Evolutionary conservation across 1,140 invertebrate genomes (phyloP), one percentile per base, ranked within the genome.

Genomic region (Listronotus bonariensis): DNA sequence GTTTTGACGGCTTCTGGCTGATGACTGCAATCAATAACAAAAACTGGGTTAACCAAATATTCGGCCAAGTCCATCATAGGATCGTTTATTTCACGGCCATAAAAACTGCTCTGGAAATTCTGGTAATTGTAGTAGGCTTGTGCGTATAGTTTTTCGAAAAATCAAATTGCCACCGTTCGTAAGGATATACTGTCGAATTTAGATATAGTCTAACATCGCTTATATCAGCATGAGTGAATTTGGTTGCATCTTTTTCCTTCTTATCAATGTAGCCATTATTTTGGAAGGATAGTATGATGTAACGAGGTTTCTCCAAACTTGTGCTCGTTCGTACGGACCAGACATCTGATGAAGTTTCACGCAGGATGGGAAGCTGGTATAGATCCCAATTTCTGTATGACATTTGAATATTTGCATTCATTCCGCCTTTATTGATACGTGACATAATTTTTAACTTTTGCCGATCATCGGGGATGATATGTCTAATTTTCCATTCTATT

Each of bases 271-370:
- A 36, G 6, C 2, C 31, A 6, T 6, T 53, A 38, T 36, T 48
- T 54, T 71, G 69, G 41, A 71, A 63, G n/a, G 56, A 53, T 10
- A 71, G 34, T 20, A 71, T 41, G 14, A 71, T 42, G 45, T 53
- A 67, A 8, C 67, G 62, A 1, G 62, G 62, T 48, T 59, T 61
- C 58, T 71, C 69, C 26, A 70, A 15, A 11, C 45, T 38, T 1
- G 56, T 68, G 12, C 41, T 56, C 11, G 66, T 65, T 59, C 66
- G 68, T 15, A 71, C 51, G 15, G 62, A 26, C 69, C 58, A 71
- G 15, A 71, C 57, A 41, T 71, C 57, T 1, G 58, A 62, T 20
- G 17, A 41, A 9, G 68, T 65, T 43, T 36, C 51, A 14, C 55
- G 31, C 20, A 68, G 41, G 9, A 57, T 17, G 0, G 66, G 67